These are phyloP conservation scores for Musca vetustissima DNA, from an alignment of 1,140 invertebrate genomes.

Conservation along the genomic window DNA sequence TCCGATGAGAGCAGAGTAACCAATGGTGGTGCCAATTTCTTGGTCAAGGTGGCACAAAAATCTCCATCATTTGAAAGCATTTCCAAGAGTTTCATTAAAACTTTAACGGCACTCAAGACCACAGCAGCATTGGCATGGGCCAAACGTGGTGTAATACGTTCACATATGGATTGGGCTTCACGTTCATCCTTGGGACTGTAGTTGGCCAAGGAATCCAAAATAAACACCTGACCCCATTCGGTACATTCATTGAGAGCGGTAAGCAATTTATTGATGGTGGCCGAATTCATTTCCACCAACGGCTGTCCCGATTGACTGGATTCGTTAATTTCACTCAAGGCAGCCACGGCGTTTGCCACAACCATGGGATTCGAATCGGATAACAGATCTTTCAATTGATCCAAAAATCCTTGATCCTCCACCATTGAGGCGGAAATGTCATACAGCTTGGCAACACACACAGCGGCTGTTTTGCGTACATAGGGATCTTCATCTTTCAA, in stretches of 20 bases:
- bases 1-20: slow-evolving; percentile 97
- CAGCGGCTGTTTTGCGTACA: slow-evolving; percentile 98
- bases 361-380: slow-evolving; percentile 99
- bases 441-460: slow-evolving; percentile 98
- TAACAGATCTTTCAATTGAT: slow-evolving; percentile 94
- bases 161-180: slow-evolving; percentile 99
- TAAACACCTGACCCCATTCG: slow-evolving; percentile 99
- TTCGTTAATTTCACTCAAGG: slow-evolving; percentile 98
- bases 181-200: slow-evolving; percentile 96
- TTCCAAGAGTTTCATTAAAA: slow-evolving; percentile 97
- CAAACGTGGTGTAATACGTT: slow-evolving; percentile 94
- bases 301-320: slow-evolving; percentile 89
- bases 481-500: slow-evolving; percentile 99
- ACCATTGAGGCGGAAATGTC: slow-evolving; percentile 96
- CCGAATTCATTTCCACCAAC: slow-evolving; percentile 93
- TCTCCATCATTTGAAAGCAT: slow-evolving; percentile 92
- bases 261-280: slow-evolving; percentile 96
- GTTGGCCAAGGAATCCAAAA: slow-evolving; percentile 96
- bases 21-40: slow-evolving; percentile 97
- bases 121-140: slow-evolving; percentile 99
- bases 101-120: slow-evolving; percentile 97
- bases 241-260: slow-evolving; percentile 99
- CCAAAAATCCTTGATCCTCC: slow-evolving; percentile 88
- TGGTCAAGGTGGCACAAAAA: slow-evolving; percentile 90
- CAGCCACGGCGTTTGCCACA: slow-evolving; percentile 98